These are phyloP conservation scores for Oophaga sylvatica DNA, from an alignment of 2,797 vertebrate genomes.

Conservation along the genomic window DNA sequence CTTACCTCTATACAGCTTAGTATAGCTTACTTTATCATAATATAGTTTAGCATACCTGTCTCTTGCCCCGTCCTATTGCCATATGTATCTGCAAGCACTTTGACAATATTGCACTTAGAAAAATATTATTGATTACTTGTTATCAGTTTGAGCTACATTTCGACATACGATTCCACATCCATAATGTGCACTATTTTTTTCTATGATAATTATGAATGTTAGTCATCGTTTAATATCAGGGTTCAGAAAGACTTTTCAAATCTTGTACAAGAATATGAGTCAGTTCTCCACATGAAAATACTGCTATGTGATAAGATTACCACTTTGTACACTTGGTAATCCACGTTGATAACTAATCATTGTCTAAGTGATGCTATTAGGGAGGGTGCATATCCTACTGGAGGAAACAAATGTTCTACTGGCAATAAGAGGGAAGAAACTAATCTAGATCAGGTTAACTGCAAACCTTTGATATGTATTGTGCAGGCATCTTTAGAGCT, in stretches of 20 bases:
- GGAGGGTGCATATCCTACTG: conserved; percentile 24
- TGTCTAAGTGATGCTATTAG: conserved; percentile 35
- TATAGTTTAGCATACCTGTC: too few species aligned
- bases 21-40: too few species aligned
- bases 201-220: not conserved
- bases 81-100: too few species aligned
- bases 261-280: conserved; percentile 17
- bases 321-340: conserved; percentile 32
- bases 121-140: too few species aligned
- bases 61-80: too few species aligned
- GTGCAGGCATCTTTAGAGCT: not conserved
- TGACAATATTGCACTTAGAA: too few species aligned
- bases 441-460: conserved; percentile 6
- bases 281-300: conserved; percentile 13
- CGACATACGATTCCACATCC: too few species aligned
- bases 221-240: conserved; percentile 3
- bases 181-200: not conserved
- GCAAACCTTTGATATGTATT: not conserved
- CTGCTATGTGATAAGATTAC: conserved; percentile 32
- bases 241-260: not conserved
- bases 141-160: too few species aligned
- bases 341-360: conserved; percentile 8
- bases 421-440: conserved; percentile 26
- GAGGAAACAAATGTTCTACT: conserved; percentile 38
- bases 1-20: too few species aligned